Evolutionary conservation across 2,797 vertebrate species (phyloP).

Genomic region (Sebastes hubbsi): DNA sequence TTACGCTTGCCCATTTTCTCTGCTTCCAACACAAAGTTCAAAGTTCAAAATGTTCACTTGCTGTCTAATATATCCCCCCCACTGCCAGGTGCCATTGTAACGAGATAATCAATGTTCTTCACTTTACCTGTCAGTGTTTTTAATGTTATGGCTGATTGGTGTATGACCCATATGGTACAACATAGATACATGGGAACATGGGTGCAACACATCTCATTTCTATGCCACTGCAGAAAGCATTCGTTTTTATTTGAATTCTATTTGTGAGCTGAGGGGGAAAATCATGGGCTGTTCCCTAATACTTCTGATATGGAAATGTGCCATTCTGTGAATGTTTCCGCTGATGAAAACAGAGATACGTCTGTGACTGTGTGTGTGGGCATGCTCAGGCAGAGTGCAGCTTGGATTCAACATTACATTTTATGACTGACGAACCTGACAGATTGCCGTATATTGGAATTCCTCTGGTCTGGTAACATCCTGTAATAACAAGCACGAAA

Average conservation of each 20-base stretch:
- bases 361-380: constrained; percentile 11
- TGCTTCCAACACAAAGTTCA: no score
- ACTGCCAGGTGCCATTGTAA: no score
- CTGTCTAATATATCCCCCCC: no score
- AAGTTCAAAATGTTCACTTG: no score
- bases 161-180: not conserved
- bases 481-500: constrained; percentile 43
- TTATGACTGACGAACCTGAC: constrained; percentile 47
- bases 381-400: constrained; percentile 26
- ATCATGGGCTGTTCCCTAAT: constrained; percentile 28
- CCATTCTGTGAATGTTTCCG: constrained; percentile 34
- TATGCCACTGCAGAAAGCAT: constrained; percentile 1
- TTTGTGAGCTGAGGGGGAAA: constrained; percentile 30
- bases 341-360: constrained; percentile 46
- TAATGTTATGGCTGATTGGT: no score
- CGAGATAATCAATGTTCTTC: no score
- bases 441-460: constrained; percentile 45
- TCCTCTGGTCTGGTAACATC: constrained; percentile 36
- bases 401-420: constrained; percentile 49
- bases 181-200: not conserved
- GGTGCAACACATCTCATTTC: constrained; percentile 13
- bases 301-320: constrained; percentile 47
- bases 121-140: no score
- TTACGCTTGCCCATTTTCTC: no score
- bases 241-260: constrained; percentile 28